Conservation (phyloP, 92 coral and sea anemone genomes). For the Pocillopora grandis region DNA sequence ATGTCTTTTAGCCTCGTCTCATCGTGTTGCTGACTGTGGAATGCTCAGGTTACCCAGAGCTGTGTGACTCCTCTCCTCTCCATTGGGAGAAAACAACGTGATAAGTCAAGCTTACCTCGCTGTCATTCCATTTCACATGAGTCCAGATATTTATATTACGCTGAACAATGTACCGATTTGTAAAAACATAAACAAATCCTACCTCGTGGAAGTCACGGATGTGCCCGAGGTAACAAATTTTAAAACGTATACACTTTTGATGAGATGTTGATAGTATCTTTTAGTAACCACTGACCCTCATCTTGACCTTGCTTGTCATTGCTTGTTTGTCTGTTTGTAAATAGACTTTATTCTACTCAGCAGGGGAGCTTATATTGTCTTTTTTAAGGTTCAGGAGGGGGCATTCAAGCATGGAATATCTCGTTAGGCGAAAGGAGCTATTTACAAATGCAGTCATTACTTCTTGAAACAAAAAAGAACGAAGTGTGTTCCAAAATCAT, state of each 20-base stretch:
- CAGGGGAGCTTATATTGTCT: neutral
- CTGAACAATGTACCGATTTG: too few species aligned
- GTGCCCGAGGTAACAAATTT: neutral
- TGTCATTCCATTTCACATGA: too few species aligned
- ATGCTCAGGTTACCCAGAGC: too few species aligned
- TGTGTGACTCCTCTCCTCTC: too few species aligned
- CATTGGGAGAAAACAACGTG: too few species aligned
- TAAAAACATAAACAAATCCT: too few species aligned
- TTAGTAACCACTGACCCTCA: neutral
- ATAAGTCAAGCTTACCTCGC: too few species aligned
- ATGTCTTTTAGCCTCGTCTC: too few species aligned
- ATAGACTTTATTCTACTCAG: neutral
- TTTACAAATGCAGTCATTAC: neutral
- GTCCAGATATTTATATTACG: too few species aligned
- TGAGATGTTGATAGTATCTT: neutral
- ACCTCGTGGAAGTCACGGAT: too few species aligned
- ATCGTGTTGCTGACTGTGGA: too few species aligned
- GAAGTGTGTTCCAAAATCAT: neutral
- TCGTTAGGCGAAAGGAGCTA: neutral
- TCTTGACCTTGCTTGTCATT: neutral
- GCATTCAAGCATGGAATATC: neutral
- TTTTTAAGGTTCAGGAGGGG: neutral
- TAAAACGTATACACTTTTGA: neutral
- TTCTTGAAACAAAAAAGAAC: neutral
- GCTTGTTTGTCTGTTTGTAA: conserved; percentile 14